phyloP scores from a whole-genome alignment of 2,113 vertebrate genomes.

The Hypocryptadius cinnamomeus region DNA sequence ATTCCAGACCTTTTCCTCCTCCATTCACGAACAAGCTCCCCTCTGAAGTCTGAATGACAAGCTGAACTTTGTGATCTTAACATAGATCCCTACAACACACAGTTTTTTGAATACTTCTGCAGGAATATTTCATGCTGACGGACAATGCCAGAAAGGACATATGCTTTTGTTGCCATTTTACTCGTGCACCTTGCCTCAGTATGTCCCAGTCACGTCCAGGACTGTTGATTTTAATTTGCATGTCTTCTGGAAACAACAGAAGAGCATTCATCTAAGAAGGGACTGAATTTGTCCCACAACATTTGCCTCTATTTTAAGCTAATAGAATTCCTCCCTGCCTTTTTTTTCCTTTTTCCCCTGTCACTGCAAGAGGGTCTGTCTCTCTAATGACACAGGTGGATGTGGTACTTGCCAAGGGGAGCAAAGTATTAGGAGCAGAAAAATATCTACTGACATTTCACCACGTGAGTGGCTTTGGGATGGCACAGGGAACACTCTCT shows the following conservation, averaged over 20 bases:
- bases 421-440: slow-evolving; percentile 17
- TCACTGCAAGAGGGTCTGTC: not conserved
- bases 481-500: not conserved
- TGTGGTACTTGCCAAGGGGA: slow-evolving; percentile 4
- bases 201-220: not conserved
- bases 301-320: slow-evolving; percentile 8
- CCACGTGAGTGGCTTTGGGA: not conserved
- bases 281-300: not conserved
- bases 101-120: not conserved
- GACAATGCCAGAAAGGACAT: not conserved
- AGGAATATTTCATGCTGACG: not conserved
- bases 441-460: slow-evolving; percentile 21
- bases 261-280: not conserved
- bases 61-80: not conserved
- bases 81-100: not conserved
- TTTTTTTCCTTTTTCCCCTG: not conserved
- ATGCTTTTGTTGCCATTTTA: not conserved
- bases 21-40: not conserved
- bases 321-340: not conserved
- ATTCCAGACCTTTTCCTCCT: slow-evolving; percentile 34
- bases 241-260: not conserved
- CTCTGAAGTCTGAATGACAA: slow-evolving; percentile 35
- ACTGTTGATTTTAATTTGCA: not conserved
- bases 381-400: slow-evolving; percentile 16
- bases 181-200: not conserved